These are phyloP conservation scores for Calidris pugnax DNA, from an alignment of 2,113 vertebrate genomes.

Conservation along the genomic window DNA sequence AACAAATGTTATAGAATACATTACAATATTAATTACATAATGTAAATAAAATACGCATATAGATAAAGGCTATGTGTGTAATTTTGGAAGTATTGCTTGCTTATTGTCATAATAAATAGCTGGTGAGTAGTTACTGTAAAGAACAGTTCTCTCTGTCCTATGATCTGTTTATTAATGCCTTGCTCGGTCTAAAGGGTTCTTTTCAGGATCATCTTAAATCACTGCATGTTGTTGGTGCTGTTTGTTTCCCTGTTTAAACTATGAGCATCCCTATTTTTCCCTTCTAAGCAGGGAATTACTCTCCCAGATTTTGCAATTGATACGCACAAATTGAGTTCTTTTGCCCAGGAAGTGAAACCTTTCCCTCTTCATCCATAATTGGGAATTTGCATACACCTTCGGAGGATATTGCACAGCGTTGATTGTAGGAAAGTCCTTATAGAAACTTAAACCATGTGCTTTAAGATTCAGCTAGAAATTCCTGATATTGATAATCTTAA, in stretches of 20 bases:
- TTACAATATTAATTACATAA: neutral
- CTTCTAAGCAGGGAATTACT: neutral
- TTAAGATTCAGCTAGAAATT: neutral
- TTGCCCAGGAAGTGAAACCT: neutral
- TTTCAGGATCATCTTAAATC: neutral
- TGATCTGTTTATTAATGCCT: accelerated
- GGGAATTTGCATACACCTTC: neutral
- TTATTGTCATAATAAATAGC: neutral
- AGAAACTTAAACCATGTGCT: neutral
- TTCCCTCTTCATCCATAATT: neutral
- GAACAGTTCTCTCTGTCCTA: neutral
- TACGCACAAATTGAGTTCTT: neutral
- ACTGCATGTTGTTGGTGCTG: neutral
- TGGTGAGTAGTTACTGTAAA: neutral
- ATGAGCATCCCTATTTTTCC: neutral
- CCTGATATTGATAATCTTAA: neutral
- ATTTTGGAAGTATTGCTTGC: neutral
- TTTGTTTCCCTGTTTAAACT: neutral
- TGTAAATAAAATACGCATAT: neutral
- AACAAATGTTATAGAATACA: neutral
- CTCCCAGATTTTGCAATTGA: neutral
- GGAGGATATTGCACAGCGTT: neutral
- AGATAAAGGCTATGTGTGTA: neutral
- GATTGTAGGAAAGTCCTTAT: neutral
- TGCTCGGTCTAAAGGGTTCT: neutral